These are phyloP conservation scores for Aporophyla nigra DNA, from an alignment of 2,888 invertebrate genomes.

Conservation along the genomic window DNA sequence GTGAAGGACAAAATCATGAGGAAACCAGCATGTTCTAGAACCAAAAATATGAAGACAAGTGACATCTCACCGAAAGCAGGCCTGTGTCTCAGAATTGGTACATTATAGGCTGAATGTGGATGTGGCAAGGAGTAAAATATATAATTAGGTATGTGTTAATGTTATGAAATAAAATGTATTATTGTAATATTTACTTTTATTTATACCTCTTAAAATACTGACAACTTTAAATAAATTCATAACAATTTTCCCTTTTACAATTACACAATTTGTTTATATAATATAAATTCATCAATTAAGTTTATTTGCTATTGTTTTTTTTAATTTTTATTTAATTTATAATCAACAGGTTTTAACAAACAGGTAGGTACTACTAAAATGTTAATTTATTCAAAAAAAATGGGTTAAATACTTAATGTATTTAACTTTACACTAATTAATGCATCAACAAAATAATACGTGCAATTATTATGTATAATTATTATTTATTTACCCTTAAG, in stretches of 20 bases:
- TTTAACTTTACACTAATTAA: constrained; percentile 25
- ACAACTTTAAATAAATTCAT: constrained; percentile 66
- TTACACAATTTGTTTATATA: constrained; percentile 48
- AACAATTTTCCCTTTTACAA: constrained; percentile 51
- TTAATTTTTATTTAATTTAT: too few relatives aligned
- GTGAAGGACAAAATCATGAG: too few relatives aligned
- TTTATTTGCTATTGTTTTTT: too few relatives aligned
- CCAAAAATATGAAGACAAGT: too few relatives aligned
- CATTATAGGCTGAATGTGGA: too few relatives aligned
- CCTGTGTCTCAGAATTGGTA: too few relatives aligned
- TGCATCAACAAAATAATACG: constrained; percentile 45
- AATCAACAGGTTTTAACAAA: too few relatives aligned
- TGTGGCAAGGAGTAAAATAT: not conserved
- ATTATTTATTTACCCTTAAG: constrained; percentile 44
- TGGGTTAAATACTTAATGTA: constrained; percentile 31
- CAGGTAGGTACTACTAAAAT: constrained; percentile 35
- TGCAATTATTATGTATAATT: constrained; percentile 47
- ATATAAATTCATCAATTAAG: constrained; percentile 59
- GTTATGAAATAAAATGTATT: constrained; percentile 33
- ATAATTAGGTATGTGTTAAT: not conserved
- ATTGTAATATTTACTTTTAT: constrained; percentile 64
- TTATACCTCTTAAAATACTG: constrained; percentile 71
- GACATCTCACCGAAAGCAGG: too few relatives aligned
- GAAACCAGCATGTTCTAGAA: too few relatives aligned
- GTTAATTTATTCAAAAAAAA: constrained; percentile 37